Evolutionary conservation across 2,797 vertebrate species (phyloP).

Genomic region (Chelonia mydas): DNA sequence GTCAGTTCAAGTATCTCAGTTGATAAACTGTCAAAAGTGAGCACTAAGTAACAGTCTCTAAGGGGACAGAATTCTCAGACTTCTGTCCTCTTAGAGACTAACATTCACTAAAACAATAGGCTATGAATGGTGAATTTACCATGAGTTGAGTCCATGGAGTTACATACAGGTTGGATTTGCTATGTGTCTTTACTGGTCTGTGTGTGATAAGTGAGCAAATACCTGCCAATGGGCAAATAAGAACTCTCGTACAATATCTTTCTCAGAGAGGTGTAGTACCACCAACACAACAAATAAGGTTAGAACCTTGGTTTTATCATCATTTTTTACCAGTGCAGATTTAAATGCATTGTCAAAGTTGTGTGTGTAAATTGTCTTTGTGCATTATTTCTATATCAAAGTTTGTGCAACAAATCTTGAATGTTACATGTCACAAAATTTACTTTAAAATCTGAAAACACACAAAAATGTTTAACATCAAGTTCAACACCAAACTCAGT

Average conservation of each 20-base stretch:
- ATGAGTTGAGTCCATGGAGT: background rate
- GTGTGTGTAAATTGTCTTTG: slow-evolving; percentile 9
- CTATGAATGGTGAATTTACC: background rate
- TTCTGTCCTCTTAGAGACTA: too few relatives aligned
- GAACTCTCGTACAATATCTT: background rate
- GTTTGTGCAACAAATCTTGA: background rate
- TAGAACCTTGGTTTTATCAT: background rate
- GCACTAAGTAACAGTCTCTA: background rate
- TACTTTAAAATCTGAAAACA: slow-evolving; percentile 22
- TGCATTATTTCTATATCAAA: background rate
- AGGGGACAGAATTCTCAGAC: background rate
- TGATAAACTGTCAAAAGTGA: background rate
- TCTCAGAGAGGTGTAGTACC: background rate
- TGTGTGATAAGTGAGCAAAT: background rate
- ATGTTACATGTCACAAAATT: background rate
- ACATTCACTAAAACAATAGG: background rate
- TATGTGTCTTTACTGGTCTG: background rate
- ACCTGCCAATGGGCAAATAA: background rate
- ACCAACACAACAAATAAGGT: background rate
- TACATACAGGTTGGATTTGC: background rate
- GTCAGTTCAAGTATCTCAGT: background rate
- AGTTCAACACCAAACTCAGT: slow-evolving; percentile 9
- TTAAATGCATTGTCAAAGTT: background rate
- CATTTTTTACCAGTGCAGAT: background rate
- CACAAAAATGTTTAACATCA: background rate